Conservation (phyloP, 1,140 invertebrate species). For the Protaetia brevitarsis region DNA sequence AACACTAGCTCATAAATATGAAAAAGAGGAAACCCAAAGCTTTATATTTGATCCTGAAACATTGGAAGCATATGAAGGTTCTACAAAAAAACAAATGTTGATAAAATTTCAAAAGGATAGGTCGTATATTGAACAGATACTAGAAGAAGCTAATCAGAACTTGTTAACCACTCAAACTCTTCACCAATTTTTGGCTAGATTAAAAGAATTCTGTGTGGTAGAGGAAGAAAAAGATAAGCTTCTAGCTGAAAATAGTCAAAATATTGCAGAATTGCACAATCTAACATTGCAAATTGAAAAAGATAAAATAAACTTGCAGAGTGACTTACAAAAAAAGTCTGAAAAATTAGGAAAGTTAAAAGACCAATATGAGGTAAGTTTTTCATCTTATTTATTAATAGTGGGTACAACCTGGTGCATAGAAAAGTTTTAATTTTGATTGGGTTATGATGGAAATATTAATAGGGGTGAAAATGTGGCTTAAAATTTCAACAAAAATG, state of each 20-base stretch:
- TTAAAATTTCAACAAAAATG: too few relatives aligned
- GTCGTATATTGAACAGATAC: slow-evolving; percentile 17
- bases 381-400: too few relatives aligned
- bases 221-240: slow-evolving; percentile 25
- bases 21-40: neutral
- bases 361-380: slow-evolving; percentile 39
- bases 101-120: slow-evolving; percentile 26
- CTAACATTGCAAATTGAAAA: neutral
- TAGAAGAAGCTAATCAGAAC: slow-evolving; percentile 24
- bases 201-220: slow-evolving; percentile 20
- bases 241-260: slow-evolving; percentile 25
- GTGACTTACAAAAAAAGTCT: slow-evolving; percentile 23
- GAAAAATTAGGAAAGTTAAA: slow-evolving; percentile 37
- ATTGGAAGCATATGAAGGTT: slow-evolving; percentile 22
- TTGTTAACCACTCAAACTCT: neutral
- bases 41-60: slow-evolving; percentile 29
- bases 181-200: slow-evolving; percentile 2
- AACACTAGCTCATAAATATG: neutral
- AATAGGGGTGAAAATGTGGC: too few relatives aligned
- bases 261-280: neutral
- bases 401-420: too few relatives aligned
- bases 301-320: neutral
- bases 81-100: slow-evolving; percentile 19
- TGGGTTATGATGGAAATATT: too few relatives aligned
- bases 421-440: too few relatives aligned